phyloP scores from a whole-genome alignment of 2,113 vertebrate genomes.

The Oncorhynchus clarkii region DNA sequence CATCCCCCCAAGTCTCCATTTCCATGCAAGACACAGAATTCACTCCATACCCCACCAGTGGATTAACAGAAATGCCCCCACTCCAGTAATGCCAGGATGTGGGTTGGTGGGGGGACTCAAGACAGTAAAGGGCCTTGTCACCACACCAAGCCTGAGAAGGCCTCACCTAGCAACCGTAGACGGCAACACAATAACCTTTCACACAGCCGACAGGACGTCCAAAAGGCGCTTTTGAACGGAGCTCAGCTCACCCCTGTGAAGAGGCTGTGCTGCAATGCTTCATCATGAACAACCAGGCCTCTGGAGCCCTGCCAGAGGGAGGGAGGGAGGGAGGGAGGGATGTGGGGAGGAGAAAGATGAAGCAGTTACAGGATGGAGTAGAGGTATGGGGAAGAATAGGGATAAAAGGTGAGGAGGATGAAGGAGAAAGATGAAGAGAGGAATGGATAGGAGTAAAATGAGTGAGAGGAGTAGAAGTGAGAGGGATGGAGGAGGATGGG shows the following conservation, averaged over 20 bases:
- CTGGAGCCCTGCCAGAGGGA: not conserved
- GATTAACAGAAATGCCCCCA: not conserved
- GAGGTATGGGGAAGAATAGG: not conserved
- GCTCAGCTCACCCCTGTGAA: conserved; percentile 28
- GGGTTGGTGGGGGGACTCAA: conserved; percentile 14
- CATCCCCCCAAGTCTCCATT: not conserved
- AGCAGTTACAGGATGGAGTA: conserved; percentile 3
- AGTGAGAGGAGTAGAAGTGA: not conserved
- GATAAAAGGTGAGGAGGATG: conserved; percentile 34
- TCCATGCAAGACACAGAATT: not conserved
- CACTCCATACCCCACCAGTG: conserved; percentile 1
- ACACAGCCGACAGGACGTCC: conserved; percentile 61
- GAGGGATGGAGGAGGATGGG: not conserved
- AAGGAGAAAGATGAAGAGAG: not conserved
- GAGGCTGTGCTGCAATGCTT: conserved; percentile 5
- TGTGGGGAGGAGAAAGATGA: conserved; percentile 4
- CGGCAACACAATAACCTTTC: conserved; percentile 66
- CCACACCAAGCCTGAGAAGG: conserved; percentile 71
- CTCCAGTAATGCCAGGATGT: not conserved
- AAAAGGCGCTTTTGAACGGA: conserved; percentile 65
- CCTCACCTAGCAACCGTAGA: conserved; percentile 77
- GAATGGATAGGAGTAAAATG: not conserved
- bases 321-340: not conserved
- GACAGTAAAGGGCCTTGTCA: conserved; percentile 69
- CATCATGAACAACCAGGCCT: conserved; percentile 7